A percentile compares a stretch with the other conserved stretches of the same genome.
Conservation (phyloP, 2,888 invertebrate species). For the Acholoe squamosa region DNA sequence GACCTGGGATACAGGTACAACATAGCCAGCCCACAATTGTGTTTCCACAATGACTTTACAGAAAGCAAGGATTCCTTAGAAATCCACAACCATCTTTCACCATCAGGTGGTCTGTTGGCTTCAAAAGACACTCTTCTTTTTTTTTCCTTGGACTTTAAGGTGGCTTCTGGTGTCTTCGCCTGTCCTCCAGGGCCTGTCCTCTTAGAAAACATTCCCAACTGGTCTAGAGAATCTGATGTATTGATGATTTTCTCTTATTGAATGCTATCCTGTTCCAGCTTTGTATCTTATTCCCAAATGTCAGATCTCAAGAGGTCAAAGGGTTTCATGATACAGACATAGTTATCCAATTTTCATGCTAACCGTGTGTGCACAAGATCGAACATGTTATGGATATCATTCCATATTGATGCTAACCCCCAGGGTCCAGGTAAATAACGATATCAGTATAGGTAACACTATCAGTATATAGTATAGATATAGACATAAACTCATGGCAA, state of each 20-base stretch:
- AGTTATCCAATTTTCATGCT: not conserved
- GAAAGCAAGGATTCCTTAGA: not conserved
- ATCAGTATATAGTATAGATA: too few relatives aligned
- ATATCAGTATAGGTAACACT: too few relatives aligned
- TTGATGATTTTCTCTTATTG: not conserved
- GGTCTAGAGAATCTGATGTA: not conserved
- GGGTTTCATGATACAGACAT: not conserved
- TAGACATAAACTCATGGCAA: too few relatives aligned
- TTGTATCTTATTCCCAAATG: not conserved
- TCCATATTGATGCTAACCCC: not conserved
- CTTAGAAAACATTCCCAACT: not conserved
- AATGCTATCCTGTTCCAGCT: not conserved
- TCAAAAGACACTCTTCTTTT: not conserved
- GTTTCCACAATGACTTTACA: constrained; percentile 7
- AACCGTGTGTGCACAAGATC: not conserved
- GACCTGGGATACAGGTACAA: constrained; percentile 44
- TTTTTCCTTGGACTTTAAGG: not conserved
- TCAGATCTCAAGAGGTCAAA: not conserved
- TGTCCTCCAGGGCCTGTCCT: not conserved
- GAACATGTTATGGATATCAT: not conserved
- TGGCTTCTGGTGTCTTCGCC: not conserved
- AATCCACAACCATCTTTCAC: constrained; percentile 3
- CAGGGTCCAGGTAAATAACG: not conserved
- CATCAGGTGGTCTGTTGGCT: not conserved
- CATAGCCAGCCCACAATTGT: constrained; percentile 29